Conservation (phyloP, 2,797 vertebrate species). For the Eospalax fontanierii region DNA sequence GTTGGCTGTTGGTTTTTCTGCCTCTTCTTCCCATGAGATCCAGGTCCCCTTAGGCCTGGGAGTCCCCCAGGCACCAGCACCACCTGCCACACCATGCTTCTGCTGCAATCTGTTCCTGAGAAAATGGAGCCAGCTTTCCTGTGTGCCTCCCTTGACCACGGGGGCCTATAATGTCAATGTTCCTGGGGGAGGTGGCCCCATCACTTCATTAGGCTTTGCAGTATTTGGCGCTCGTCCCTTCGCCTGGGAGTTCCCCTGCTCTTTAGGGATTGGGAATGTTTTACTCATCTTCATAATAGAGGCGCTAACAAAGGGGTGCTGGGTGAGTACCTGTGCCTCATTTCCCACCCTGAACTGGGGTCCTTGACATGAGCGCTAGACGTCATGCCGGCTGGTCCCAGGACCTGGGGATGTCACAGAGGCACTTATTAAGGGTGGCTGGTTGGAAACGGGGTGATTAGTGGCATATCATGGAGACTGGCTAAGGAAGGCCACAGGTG, state of each 20-base stretch:
- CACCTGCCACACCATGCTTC: too few species aligned
- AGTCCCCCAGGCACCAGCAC: neutral
- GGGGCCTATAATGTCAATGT: neutral
- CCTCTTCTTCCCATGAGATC: neutral
- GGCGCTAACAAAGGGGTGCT: neutral
- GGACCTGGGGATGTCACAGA: neutral
- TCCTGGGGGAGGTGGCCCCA: neutral
- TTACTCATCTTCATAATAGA: neutral
- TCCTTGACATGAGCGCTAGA: neutral
- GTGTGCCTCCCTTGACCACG: neutral
- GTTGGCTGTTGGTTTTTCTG: neutral
- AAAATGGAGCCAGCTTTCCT: neutral
- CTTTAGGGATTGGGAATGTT: constrained; percentile 25
- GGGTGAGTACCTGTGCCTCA: neutral
- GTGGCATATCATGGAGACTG: neutral
- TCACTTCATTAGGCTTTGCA: neutral
- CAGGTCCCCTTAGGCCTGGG: neutral
- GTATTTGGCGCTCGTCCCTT: neutral
- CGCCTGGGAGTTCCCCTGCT: neutral
- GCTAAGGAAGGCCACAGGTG: neutral
- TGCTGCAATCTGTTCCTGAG: neutral
- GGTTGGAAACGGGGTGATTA: neutral
- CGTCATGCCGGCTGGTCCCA: neutral
- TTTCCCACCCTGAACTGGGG: neutral
- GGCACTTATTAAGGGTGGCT: neutral